Evolutionary conservation across 1,140 invertebrate species (phyloP), one percentile per base, ranked within the genome.

Genomic region (Metaphire vulgaris): DNA sequence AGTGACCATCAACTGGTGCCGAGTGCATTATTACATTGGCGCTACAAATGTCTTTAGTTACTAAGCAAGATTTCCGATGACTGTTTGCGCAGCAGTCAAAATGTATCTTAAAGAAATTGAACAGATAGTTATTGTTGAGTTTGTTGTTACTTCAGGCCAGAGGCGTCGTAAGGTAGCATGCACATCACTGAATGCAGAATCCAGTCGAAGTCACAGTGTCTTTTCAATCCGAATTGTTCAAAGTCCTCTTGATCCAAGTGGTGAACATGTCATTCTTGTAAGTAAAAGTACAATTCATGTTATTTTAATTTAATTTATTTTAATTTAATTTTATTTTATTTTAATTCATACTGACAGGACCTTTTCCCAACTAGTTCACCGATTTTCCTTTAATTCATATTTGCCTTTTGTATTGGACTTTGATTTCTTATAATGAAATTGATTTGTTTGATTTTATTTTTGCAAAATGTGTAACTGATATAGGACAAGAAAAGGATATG

Each of bases 171-270:
- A 92, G 69, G 93, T 96, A 82, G 95, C 93, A 1, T 90, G 94
- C 77, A 98, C 96, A 6, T 88, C 89, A 77, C 87, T 98, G 21
- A 98, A 98, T 87, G 90, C 92, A n/a, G 93, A 94, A 85, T 97
- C 94, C 0, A 96, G 93, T 87, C 88, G 96, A 77, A 95, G 93
- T 81, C 96, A 98, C 86, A 94, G 93, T 30, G 91, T 97, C 72
- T 98, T 98, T 83, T 97, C 91, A 72, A 92, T 98, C 78, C 88
- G 94, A 80, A 84, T 98, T 34, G 95, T 97, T 74, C 92, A 94
- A 88, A 92, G 92, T 68, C 93, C 93, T 12, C 85, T 92, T 6
- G 92, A 93, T 86, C 87, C 88, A 28, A 86, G 90, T 26, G 86
- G 87, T 21, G 84, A 89, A 80, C 88, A 90, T 78, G 86, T 90